Percentiles rank a stretch among this genome's conserved stretches.
Evolutionary conservation across 1,140 invertebrate species (phyloP).

Genomic region (Drosophila elegans): DNA sequence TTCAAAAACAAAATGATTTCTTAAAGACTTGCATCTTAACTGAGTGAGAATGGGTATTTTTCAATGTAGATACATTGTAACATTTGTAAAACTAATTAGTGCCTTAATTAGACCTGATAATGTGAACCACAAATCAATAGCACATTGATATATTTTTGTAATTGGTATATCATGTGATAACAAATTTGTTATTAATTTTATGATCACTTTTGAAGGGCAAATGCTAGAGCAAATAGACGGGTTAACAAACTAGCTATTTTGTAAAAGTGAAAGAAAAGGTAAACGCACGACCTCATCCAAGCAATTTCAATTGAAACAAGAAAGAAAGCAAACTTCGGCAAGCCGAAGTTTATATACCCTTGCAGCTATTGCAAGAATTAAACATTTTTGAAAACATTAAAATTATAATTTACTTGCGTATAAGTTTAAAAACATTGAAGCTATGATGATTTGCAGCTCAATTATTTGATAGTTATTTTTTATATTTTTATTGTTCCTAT

Average conservation of each 20-base stretch:
- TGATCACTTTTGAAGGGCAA: background rate
- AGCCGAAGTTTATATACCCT: no score
- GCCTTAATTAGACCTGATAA: background rate
- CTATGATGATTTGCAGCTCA: no score
- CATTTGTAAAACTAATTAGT: background rate
- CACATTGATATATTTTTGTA: background rate
- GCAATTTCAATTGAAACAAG: conserved; percentile 42
- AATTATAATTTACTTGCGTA: no score
- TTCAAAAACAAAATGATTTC: conserved; percentile 13
- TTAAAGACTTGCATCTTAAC: conserved; percentile 7
- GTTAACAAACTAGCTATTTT: background rate
- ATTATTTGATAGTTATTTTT: no score
- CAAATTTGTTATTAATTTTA: background rate
- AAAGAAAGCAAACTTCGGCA: no score
- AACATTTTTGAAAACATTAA: no score
- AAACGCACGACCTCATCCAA: background rate
- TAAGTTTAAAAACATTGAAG: no score
- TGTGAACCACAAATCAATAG: background rate
- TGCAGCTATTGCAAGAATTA: no score
- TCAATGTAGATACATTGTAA: background rate
- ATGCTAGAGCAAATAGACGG: background rate
- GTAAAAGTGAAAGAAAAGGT: conserved; percentile 13
- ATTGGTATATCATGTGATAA: background rate
- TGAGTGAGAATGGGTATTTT: background rate
- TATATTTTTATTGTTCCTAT: no score